A percentile compares a stretch with the other conserved stretches of the same genome.
Evolutionary conservation across 2,113 vertebrate genomes (phyloP).

Genomic region (Taurulus bubalis): DNA sequence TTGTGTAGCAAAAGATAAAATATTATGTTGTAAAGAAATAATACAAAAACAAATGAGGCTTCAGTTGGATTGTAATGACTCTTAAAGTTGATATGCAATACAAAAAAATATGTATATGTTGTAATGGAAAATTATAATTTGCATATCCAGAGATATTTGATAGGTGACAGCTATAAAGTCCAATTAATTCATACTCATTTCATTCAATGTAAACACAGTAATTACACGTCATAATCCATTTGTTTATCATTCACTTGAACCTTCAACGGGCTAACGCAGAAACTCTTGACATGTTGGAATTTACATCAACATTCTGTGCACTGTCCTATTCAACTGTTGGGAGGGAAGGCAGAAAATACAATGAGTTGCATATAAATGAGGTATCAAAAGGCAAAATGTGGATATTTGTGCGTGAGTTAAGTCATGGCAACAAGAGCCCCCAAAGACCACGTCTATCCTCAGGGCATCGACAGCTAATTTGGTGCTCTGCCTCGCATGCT

Average conservation of each 20-base stretch:
- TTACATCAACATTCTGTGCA: conserved; percentile 39
- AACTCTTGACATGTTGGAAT: conserved; percentile 34
- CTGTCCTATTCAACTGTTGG: conserved; percentile 29
- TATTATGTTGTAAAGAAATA: not conserved
- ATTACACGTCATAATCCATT: conserved; percentile 24
- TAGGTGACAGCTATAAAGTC: conserved; percentile 15
- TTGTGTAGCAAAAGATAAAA: conserved; percentile 3
- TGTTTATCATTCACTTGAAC: conserved; percentile 18
- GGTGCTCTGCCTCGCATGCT: not conserved
- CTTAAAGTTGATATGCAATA: not conserved
- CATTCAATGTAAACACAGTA: not conserved
- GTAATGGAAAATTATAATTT: conserved; percentile 11
- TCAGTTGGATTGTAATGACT: not conserved
- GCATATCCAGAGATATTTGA: not conserved
- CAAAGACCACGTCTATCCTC: conserved; percentile 13
- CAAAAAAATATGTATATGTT: not conserved
- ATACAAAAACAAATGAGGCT: conserved; percentile 1
- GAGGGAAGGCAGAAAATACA: conserved; percentile 37
- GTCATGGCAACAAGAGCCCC: conserved; percentile 20
- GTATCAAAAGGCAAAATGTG: conserved; percentile 6
- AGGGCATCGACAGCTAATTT: not conserved
- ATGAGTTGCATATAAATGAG: conserved; percentile 53
- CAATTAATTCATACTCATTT: not conserved
- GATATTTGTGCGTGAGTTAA: conserved; percentile 52
- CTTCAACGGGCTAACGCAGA: conserved; percentile 3